Percentiles rank a stretch among this genome's conserved stretches.
Conservation (phyloP, 30 jellyfish, hydroid and myxozoan genomes). For the Turritopsis rubra region DNA sequence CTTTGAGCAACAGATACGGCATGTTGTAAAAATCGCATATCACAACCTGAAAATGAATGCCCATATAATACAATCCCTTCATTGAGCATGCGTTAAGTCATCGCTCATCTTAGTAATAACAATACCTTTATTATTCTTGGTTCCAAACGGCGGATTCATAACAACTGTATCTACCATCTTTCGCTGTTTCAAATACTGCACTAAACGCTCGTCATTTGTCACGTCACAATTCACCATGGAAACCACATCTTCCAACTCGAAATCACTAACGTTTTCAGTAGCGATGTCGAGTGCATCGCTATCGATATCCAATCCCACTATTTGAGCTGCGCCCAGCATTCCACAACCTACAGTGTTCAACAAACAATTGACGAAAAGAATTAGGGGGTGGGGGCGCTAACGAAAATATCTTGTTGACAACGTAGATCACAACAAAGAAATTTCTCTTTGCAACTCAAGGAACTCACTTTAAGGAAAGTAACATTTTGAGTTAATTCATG, state of each 20-base stretch:
- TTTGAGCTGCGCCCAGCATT: conserved; percentile 32
- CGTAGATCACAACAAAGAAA: too few relatives aligned
- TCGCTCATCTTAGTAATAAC: too few relatives aligned
- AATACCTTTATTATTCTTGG: conserved; percentile 92
- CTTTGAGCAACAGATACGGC: conserved; percentile 52
- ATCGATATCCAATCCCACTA: conserved; percentile 68
- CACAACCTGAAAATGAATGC: conserved; percentile 50
- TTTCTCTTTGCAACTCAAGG: too few relatives aligned
- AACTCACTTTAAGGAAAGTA: too few relatives aligned
- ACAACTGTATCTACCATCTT: conserved; percentile 61
- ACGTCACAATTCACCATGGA: conserved; percentile 58
- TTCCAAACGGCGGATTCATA: conserved; percentile 99
- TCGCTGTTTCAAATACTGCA: conserved; percentile 9
- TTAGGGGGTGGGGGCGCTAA: too few relatives aligned
- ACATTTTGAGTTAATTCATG: too few relatives aligned
- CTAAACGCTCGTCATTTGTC: conserved; percentile 2
- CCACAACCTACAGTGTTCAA: conserved; percentile 34
- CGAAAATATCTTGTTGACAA: too few relatives aligned
- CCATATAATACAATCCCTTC: too few relatives aligned
- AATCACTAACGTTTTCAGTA: conserved; percentile 40
- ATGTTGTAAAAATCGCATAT: conserved; percentile 53
- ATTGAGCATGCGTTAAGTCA: too few relatives aligned
- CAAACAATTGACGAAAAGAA: too few relatives aligned
- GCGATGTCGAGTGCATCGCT: conserved; percentile 73
- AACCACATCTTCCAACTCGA: conserved; percentile 31